A percentile compares a stretch with the other conserved stretches of the same genome.
phyloP scores from a whole-genome alignment of 2,888 invertebrate genomes.

The Allacma fusca region DNA sequence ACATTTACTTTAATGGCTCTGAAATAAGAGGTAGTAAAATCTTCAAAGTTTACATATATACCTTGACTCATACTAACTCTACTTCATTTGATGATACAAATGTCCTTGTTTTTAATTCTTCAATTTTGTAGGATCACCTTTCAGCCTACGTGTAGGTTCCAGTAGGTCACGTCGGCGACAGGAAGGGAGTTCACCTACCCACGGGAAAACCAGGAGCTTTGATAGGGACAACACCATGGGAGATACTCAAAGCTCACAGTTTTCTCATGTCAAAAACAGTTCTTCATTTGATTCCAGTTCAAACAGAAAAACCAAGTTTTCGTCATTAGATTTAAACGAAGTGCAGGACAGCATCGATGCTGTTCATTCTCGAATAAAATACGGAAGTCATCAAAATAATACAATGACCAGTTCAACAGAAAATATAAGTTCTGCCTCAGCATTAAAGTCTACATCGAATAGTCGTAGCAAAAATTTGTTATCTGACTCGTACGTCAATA shows the following conservation, averaged over 20 bases:
- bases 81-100: too few relatives aligned
- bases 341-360: conserved; percentile 57
- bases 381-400: conserved; percentile 26
- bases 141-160: conserved; percentile 79
- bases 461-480: conserved; percentile 35
- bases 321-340: conserved; percentile 46
- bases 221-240: conserved; percentile 53
- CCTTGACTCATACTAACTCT: too few relatives aligned
- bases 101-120: neutral
- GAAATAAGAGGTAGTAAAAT: conserved; percentile 78
- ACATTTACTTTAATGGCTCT: conserved; percentile 93
- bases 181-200: conserved; percentile 49
- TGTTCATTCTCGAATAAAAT: conserved; percentile 58
- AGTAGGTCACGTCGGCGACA: conserved; percentile 55
- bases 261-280: conserved; percentile 25
- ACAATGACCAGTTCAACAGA: conserved; percentile 49
- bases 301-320: conserved; percentile 29
- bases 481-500: conserved; percentile 37
- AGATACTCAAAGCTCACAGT: conserved; percentile 10
- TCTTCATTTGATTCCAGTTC: conserved; percentile 30
- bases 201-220: conserved; percentile 60
- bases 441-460: conserved; percentile 37
- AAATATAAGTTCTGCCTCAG: conserved; percentile 55
- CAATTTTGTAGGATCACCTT: conserved; percentile 75
- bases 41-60: too few relatives aligned